Base-by-base conservation (phyloP, 2,113 vertebrate genomes). In the Polypterus bichir region DNA sequence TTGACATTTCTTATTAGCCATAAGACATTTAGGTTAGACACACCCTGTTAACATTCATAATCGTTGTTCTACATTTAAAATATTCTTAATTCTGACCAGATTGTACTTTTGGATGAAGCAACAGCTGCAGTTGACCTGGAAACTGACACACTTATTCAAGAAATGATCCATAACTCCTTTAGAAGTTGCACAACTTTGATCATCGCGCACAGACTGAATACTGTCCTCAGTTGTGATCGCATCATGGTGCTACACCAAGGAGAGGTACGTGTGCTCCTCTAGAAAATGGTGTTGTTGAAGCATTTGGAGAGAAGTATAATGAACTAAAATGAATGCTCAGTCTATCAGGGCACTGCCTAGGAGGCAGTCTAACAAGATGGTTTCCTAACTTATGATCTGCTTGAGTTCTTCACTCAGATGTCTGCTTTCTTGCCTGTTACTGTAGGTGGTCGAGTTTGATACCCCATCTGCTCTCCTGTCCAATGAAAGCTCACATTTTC, bases 161-260 rank as follows among this genome's bases (percentile, higher is more conserved):
- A 97, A 71, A 98, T 95, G 49, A 89, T 99, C 73, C 80, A 88
- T 72, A 78, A 84, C 65, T 90, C 91, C 0, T 97, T 98, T 71
- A 80, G 80, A 10, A 86, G 86, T 71, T 98, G 95, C 79, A 99
- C 92, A 65, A 97, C 91, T 71, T 78, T 99, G 61, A 91, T 97
- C 3, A 97, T 99, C 8, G 94, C 96, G 62, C 96, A 99, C 66
- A 91, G 96, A 60, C 83, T 99, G 67, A 93, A 95, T 71, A 95
- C 94, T 0, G 95, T 99, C 48, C 85, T 98, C 68, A 88, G 84
- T 81, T 99, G 90, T 49, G 89, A 89, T 68, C 86, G 92, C 73
- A 89, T 99, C 74, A 93, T 99, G 93, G 95, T 97, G 74, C 80
- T 99, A 77, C 89, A 89, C 59, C 90, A 89, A 60, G 96, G 96